phyloP scores from a whole-genome alignment of 1,140 invertebrate species.

The Diabrotica virgifera region DNA sequence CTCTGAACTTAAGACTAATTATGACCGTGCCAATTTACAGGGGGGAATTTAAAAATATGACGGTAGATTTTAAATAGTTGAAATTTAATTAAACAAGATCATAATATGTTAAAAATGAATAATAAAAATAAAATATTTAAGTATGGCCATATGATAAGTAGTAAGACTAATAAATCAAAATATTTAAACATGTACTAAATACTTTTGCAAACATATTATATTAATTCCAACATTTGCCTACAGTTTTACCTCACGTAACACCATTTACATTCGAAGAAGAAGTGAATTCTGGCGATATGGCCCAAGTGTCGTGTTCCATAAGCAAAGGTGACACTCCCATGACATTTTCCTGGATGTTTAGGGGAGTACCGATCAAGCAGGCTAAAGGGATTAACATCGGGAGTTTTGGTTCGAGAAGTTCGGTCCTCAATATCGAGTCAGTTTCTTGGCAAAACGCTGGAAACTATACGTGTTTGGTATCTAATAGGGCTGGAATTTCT shows the following conservation, averaged over 20 bases:
- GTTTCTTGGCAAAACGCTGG: slow-evolving; percentile 73
- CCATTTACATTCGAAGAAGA: slow-evolving; percentile 57
- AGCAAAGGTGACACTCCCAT: slow-evolving; percentile 37
- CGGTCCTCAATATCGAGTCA: slow-evolving; percentile 70
- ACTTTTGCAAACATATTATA: slow-evolving; percentile 30
- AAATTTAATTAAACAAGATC: too few species aligned
- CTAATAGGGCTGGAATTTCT: slow-evolving; percentile 64
- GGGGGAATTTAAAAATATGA: too few species aligned
- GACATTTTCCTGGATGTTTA: slow-evolving; percentile 26
- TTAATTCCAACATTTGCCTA: slow-evolving; percentile 12
- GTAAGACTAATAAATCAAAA: too few species aligned
- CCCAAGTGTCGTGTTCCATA: slow-evolving; percentile 54
- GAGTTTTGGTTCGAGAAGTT: slow-evolving; percentile 65
- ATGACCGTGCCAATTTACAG: too few species aligned
- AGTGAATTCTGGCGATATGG: slow-evolving; percentile 64
- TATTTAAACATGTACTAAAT: too few species aligned
- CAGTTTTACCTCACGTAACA: slow-evolving; percentile 55
- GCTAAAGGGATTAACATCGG: slow-evolving; percentile 30
- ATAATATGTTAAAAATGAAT: too few species aligned
- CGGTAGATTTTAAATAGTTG: too few species aligned
- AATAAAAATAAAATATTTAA: too few species aligned
- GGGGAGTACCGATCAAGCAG: slow-evolving; percentile 36
- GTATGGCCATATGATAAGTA: too few species aligned
- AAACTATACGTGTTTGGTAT: slow-evolving; percentile 67
- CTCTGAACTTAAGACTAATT: too few species aligned